Base-by-base conservation (phyloP, 2,113 vertebrate genomes). In the Paratilapia polleni region DNA sequence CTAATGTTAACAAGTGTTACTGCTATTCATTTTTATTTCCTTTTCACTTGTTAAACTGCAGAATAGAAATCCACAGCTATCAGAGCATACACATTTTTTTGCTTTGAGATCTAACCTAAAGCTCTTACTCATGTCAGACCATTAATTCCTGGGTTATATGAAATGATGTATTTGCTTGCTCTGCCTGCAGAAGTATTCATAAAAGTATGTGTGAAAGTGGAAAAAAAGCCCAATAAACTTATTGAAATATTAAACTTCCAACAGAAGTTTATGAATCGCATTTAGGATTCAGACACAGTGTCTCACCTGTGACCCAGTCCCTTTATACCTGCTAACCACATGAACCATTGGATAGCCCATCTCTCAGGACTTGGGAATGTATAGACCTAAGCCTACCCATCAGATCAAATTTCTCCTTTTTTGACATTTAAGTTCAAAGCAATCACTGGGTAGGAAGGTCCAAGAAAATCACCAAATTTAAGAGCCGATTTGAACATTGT, bases 331-430 rank as follows among this genome's bases (percentile, higher is more conserved):
- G 81, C 86, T 79, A 63, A 88, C 79, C 89, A 93, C 84, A 93
- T 79, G 66, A 87, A 78, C 82, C 68, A 81, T 87, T 74, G 85
- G 84, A 92, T 88, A 86, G 85, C 19, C 9, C 17, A 10, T 91
- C 82, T 87, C 82, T 36, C 2, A 56, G 87, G 88, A 92, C 58
- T 19, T 17, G 0, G 66, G 63, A 91, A 86, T 75, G 82, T 73
- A 83, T 64, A 60, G 36, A 28, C 57, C 84, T 81, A 28, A 66
- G 28, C 77, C 78, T 38, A 14, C 63, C 54, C 61, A 87, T 83
- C 86, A 81, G 41, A 92, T 92, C 77, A 70, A 92, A 85, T 93
- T 91, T 89, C 89, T 83, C 47, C 58, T 77, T 90, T 68, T 77
- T 75, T 86, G 66, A 84, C 79, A 81, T 80, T 84, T 28, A 83